Base-by-base conservation (phyloP, 2,797 vertebrate species). In the Brachyalestes nurse region DNA sequence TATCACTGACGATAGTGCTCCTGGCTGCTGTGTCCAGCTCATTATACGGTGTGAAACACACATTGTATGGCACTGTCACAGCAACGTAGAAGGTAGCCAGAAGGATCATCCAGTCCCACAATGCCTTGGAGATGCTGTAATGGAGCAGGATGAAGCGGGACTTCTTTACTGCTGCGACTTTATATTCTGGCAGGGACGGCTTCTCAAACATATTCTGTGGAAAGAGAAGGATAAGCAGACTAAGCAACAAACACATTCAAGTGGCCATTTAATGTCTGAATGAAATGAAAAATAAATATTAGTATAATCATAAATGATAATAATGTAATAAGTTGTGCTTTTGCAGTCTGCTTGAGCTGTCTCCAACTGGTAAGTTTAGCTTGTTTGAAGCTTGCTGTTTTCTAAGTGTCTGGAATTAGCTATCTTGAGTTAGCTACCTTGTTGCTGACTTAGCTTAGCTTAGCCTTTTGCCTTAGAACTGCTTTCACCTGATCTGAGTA, bases 41-140 rank as follows among this genome's bases (percentile, higher is more conserved):
- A 0, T 95, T 93, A 0, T 93, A 93, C 1, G 92, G 91, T 0
- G 90, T 94, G 88, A 96, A 96, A 90, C 96, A 96, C 82, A 96
- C 95, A 0, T 96, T 96, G 90, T 96, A 96, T 38, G 96, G 96
- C 69, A 96, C 96, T 0, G 96, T 96, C 88, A 96, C 87, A 0
- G 96, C 96, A 72, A 96, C 95, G 0, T 96, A 96, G 92, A 96
- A 96, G 40, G 96, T 96, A 87, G 96, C 96, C 42, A 96, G 77
- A n/a, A 96, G 93, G 89, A 96, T 96, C 77, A 96, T 91, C 93
- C 95, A 96, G 55, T 96, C 96, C 96, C 96, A 96, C 72, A 96
- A 83, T 0, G 96, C 96, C 87, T 96, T 96, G 91, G 93, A 95
- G 88, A 96, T 80, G 86, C 96, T 96, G 88, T 96, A 97, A 91